Evolutionary conservation across 2,113 vertebrate genomes (phyloP).

Genomic region (Forbesichthys papilliferus): DNA sequence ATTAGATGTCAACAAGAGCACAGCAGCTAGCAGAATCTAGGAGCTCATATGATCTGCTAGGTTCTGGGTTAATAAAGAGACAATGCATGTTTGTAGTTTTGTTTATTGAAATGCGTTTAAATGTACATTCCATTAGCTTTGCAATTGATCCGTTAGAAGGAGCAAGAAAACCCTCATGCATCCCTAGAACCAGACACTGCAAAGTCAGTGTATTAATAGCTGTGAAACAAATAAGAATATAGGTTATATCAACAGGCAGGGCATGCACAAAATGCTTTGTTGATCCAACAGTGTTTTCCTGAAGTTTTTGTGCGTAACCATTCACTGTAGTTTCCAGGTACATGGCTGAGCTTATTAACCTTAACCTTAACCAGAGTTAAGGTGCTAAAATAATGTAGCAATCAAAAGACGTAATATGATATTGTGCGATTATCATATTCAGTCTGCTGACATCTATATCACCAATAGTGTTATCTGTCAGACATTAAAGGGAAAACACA

Average conservation of each 20-base stretch:
- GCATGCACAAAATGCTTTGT: constrained; percentile 61
- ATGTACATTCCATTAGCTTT: constrained; percentile 14
- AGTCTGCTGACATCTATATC: background rate
- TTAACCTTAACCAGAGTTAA: background rate
- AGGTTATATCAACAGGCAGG: constrained; percentile 46
- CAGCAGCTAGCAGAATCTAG: background rate
- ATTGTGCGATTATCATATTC: background rate
- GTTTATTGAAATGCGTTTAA: constrained; percentile 33
- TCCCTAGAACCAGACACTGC: constrained; percentile 22
- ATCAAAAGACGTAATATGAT: background rate
- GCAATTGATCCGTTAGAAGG: constrained; percentile 3
- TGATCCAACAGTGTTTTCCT: constrained; percentile 65
- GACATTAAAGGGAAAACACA: constrained; percentile 68
- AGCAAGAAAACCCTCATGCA: constrained; percentile 40
- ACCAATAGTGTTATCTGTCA: background rate
- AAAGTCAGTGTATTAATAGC: constrained; percentile 54
- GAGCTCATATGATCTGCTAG: background rate
- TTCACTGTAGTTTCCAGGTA: background rate
- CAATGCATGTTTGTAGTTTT: background rate
- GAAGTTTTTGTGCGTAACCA: background rate
- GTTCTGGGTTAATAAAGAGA: constrained; percentile 2
- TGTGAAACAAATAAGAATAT: constrained; percentile 25
- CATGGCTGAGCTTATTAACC: background rate
- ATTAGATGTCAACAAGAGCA: background rate
- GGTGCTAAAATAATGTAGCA: background rate